phyloP scores from a whole-genome alignment of 1,140 invertebrate species.

The Metopolophium dirhodum region DNA sequence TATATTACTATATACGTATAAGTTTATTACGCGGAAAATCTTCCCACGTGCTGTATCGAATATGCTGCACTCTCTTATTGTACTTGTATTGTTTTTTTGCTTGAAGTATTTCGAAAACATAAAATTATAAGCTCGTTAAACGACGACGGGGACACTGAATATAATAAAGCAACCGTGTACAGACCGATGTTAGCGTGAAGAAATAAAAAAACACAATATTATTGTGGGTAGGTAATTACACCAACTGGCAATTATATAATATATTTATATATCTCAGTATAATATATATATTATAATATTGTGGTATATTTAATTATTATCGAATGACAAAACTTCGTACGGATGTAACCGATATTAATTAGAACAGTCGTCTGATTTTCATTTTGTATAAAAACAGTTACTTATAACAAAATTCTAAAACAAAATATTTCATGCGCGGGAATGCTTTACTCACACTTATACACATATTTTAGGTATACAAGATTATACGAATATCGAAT shows the following conservation, averaged over 20 bases:
- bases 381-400: neutral
- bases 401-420: neutral
- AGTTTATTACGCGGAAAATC: neutral
- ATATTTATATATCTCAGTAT: no score
- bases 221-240: neutral
- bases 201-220: neutral
- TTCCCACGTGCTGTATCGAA: neutral
- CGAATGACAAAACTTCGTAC: neutral
- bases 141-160: neutral
- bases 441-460: neutral
- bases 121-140: constrained; percentile 2
- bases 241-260: neutral
- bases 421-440: neutral
- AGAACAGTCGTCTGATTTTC: neutral
- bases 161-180: neutral
- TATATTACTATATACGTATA: neutral
- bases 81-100: neutral
- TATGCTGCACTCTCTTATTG: neutral
- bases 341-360: neutral
- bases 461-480: neutral
- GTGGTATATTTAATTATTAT: neutral
- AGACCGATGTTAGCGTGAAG: neutral
- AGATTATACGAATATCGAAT: constrained; percentile 13
- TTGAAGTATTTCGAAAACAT: neutral
- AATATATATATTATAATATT: no score